Conservation (phyloP, 2,888 invertebrate genomes). For the Suillia variegata region DNA sequence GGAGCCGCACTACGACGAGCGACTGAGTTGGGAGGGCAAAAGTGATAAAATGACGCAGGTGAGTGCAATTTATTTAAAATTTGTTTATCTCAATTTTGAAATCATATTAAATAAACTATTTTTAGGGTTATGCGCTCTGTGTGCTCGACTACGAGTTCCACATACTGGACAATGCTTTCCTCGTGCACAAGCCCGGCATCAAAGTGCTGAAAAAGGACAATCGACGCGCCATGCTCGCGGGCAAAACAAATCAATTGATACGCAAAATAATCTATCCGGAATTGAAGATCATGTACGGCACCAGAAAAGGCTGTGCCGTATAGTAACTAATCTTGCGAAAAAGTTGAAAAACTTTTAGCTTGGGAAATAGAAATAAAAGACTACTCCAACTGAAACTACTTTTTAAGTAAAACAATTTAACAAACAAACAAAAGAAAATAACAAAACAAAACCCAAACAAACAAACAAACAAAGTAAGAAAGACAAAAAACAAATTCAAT, state of each 20-base stretch:
- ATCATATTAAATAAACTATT: neutral
- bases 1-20: conserved; percentile 88
- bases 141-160: conserved; percentile 91
- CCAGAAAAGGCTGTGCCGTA: conserved; percentile 79
- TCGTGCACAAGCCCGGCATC: conserved; percentile 91
- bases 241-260: conserved; percentile 78
- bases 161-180: conserved; percentile 90
- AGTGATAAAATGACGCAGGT: conserved; percentile 97
- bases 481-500: neutral
- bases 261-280: conserved; percentile 83
- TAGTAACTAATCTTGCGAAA: conserved; percentile 63
- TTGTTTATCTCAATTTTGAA: neutral
- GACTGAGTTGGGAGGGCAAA: conserved; percentile 93
- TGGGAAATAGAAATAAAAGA: conserved; percentile 17
- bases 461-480: neutral
- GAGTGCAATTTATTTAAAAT: too few relatives aligned
- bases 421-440: neutral
- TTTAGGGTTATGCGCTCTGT: conserved; percentile 90
- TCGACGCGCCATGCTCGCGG: conserved; percentile 75
- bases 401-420: conserved; percentile 6
- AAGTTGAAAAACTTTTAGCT: conserved; percentile 38
- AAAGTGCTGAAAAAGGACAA: conserved; percentile 81
- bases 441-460: conserved; percentile 11
- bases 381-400: conserved; percentile 15
- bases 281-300: conserved; percentile 82